Conservation (phyloP, 2,888 invertebrate species). For the Drosophila meridiana region DNA sequence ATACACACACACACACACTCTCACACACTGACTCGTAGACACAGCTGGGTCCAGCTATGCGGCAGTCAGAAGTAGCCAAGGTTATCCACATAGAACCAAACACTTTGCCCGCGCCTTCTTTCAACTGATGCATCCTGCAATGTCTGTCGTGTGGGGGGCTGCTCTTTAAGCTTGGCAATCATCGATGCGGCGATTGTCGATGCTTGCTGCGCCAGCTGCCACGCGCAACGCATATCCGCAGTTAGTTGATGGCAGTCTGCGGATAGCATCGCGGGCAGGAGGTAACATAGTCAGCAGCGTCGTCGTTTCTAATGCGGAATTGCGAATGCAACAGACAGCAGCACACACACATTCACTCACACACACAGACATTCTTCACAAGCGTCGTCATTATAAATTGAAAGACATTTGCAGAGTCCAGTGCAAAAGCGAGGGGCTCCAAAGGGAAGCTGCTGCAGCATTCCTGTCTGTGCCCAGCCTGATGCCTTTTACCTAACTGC, state of each 20-base stretch:
- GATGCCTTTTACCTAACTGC: slow-evolving; percentile 67
- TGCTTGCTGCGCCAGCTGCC: slow-evolving; percentile 44
- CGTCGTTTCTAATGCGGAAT: slow-evolving; percentile 60
- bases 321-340: slow-evolving; percentile 67
- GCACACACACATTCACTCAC: slow-evolving; percentile 12
- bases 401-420: slow-evolving; percentile 67
- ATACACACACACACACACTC: neutral
- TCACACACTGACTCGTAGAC: neutral
- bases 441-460: slow-evolving; percentile 5
- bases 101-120: slow-evolving; percentile 59
- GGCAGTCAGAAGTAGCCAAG: slow-evolving; percentile 9
- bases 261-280: neutral
- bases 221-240: slow-evolving; percentile 59
- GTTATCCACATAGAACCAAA: slow-evolving; percentile 3
- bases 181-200: slow-evolving; percentile 64
- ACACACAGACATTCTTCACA: slow-evolving; percentile 34
- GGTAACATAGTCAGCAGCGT: slow-evolving; percentile 35
- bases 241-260: slow-evolving; percentile 22
- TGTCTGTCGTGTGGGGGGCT: neutral
- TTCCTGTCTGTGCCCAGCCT: slow-evolving; percentile 26
- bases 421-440: slow-evolving; percentile 26
- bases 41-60: neutral
- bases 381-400: slow-evolving; percentile 73
- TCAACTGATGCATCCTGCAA: slow-evolving; percentile 65
- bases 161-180: slow-evolving; percentile 70